phyloP scores from a whole-genome alignment of 2,113 vertebrate species.

The Vidua chalybeata region DNA sequence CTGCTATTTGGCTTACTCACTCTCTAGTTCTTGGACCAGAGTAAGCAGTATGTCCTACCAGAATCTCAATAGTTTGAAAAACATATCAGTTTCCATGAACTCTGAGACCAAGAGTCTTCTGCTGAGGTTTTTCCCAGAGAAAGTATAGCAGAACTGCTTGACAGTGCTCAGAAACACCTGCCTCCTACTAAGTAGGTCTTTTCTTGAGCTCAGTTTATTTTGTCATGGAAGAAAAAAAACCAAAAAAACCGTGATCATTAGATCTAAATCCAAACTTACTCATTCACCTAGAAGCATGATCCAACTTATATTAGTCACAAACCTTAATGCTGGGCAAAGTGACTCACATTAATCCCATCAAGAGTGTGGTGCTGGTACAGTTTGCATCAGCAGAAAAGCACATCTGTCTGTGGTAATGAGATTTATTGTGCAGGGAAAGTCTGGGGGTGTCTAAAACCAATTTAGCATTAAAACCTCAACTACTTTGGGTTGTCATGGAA shows the following conservation, averaged over 20 bases:
- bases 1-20: conserved; percentile 11
- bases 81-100: neutral
- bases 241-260: neutral
- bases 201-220: neutral
- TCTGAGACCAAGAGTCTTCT: neutral
- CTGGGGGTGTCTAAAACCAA: neutral
- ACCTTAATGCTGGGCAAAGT: neutral
- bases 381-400: neutral
- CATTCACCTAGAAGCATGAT: neutral
- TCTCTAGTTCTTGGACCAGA: conserved; percentile 24
- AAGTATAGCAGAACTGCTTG: neutral
- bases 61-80: conserved; percentile 6
- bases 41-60: conserved; percentile 4
- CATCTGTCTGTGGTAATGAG: neutral
- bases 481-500: neutral
- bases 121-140: neutral
- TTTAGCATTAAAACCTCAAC: neutral
- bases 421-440: neutral
- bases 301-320: neutral
- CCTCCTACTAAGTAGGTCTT: neutral
- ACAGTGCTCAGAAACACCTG: neutral
- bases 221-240: neutral
- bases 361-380: neutral
- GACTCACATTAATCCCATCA: neutral
- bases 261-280: neutral